phyloP scores from a whole-genome alignment of 2,113 vertebrate species.

The Halichoeres trimaculatus region DNA sequence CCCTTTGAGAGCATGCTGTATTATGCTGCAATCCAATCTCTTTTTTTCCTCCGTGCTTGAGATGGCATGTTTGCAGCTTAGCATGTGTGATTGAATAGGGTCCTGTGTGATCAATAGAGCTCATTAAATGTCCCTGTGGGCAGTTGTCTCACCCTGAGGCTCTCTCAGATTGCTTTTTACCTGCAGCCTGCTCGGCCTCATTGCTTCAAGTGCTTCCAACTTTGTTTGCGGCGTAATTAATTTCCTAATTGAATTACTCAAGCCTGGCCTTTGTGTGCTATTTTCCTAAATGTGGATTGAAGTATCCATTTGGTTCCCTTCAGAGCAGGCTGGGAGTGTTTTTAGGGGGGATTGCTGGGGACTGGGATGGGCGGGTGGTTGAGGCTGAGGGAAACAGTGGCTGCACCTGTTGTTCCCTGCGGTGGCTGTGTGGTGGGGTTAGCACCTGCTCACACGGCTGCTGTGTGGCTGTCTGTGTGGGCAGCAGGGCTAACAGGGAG shows the following conservation, averaged over 20 bases:
- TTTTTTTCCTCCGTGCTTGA: slow-evolving; percentile 38
- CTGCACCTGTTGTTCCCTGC: slow-evolving; percentile 81
- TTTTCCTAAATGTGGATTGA: slow-evolving; percentile 27
- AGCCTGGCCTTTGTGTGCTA: slow-evolving; percentile 18
- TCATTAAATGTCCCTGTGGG: slow-evolving; percentile 73
- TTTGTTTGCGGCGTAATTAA: slow-evolving; percentile 58
- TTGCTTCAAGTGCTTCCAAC: slow-evolving; percentile 58
- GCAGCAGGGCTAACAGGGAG: slow-evolving; percentile 77
- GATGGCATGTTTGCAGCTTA: slow-evolving; percentile 61
- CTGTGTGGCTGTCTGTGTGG: slow-evolving; percentile 81
- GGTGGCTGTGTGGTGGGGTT: slow-evolving; percentile 71
- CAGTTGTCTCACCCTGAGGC: slow-evolving; percentile 46
- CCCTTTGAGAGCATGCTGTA: slow-evolving; percentile 32
- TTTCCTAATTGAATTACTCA: slow-evolving; percentile 52
- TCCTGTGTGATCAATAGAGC: slow-evolving; percentile 76
- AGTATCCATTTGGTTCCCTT: slow-evolving; percentile 33
- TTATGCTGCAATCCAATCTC: slow-evolving; percentile 47
- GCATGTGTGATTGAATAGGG: slow-evolving; percentile 73
- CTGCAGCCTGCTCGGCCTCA: slow-evolving; percentile 39
- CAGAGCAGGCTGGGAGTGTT: slow-evolving; percentile 24
- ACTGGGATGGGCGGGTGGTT: slow-evolving; percentile 45
- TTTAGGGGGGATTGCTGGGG: slow-evolving; percentile 31
- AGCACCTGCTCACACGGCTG: slow-evolving; percentile 82
- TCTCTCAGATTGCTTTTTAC: slow-evolving; percentile 63
- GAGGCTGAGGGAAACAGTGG: slow-evolving; percentile 63